Base-by-base conservation (phyloP, 2,888 invertebrate species). In the Podotricha telesiphe region DNA sequence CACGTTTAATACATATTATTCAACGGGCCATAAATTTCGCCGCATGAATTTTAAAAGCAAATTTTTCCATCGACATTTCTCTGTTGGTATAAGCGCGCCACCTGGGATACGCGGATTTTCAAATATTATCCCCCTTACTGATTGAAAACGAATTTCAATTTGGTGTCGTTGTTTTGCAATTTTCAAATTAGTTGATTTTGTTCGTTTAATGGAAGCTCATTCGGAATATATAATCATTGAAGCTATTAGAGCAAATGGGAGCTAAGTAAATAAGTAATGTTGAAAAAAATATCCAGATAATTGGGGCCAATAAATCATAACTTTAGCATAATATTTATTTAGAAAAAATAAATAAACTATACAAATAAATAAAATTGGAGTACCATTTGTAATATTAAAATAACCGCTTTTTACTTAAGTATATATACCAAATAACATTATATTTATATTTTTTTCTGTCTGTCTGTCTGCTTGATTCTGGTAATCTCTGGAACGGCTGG, bases 11-110 rank as follows among this genome's bases (percentile, higher is more conserved):
- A 63, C 53, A 61, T 61, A 65, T 62, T 65, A 53, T 68, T 20
- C 34, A 58, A 17, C 40, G 72, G 68, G 67, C 72, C 73, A 75
- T 76, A 73, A 76, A 78, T 76, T 78, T 77, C 66, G 69, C 67
- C 76, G 77, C 78, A 75, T 78, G 78, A 78, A 79, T 79, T 78
- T 78, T 78, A 79, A 79, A 77, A 77, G 76, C 71, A 50, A 69
- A 70, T 65, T 73, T 74, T 75, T 68, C 69, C 58, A 61, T 68
- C 69, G 71, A 66, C 66, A 55, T 72, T 72, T 74, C 72, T 73
- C 76, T 77, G 75, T 74, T 74, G 73, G 65, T 55, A 68, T 74
- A 74, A 75, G 70, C 65, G 70, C 69, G 67, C 62, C 59, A 58
- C 58, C 55, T 70, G 73, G 70, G 69, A 67, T 63, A 65, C 47